Conservation (phyloP, 2,797 vertebrate species). For the Ciconia nigra region DNA sequence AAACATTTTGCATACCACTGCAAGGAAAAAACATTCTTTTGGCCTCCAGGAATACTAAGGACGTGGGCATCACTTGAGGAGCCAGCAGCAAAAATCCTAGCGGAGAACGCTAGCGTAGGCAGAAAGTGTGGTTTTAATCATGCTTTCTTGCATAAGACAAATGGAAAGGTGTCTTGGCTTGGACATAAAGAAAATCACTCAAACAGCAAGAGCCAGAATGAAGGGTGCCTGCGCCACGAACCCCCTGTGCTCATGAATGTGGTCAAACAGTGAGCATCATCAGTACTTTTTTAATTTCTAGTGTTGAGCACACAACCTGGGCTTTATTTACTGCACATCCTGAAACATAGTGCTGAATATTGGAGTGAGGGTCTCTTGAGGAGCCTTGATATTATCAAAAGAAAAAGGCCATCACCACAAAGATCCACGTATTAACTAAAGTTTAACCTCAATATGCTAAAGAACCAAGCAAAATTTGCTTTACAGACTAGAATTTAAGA, state of each 20-base stretch:
- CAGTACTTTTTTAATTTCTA: background rate
- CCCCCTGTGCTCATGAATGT: background rate
- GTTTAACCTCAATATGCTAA: constrained; percentile 18
- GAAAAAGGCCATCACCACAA: background rate
- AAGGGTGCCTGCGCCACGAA: background rate
- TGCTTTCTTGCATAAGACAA: background rate
- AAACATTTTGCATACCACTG: background rate
- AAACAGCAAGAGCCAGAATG: background rate
- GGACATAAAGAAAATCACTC: background rate
- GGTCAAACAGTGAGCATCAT: background rate
- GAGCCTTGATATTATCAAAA: background rate
- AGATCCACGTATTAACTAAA: background rate
- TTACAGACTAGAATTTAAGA: background rate
- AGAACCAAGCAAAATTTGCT: background rate
- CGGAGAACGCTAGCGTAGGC: background rate
- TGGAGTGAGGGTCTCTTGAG: background rate
- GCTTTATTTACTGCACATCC: background rate
- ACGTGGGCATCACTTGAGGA: background rate
- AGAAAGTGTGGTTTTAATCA: background rate
- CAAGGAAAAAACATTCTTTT: background rate
- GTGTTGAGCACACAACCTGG: background rate
- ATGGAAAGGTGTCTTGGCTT: background rate
- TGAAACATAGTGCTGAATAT: background rate
- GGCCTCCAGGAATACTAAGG: background rate
- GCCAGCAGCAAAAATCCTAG: background rate